Evolutionary conservation across 2,888 invertebrate genomes (phyloP), one percentile per base, ranked within the genome.

Genomic region (Hydrotaea cyrtoneurina): DNA sequence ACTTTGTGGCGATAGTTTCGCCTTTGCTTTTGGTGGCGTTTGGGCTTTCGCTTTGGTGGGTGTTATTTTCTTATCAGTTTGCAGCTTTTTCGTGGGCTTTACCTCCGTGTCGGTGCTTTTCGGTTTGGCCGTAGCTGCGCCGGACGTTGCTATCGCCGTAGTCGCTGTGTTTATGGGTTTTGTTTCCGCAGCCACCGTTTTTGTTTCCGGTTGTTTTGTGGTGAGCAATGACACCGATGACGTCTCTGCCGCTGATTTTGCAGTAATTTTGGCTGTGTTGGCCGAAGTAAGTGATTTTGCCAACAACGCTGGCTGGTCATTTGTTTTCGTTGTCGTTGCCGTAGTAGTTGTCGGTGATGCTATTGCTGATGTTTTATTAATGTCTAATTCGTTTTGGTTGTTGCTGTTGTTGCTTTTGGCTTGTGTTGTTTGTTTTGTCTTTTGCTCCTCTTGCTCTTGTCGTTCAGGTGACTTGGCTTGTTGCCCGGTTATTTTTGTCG

Each of bases 391-490:
- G 66, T 80, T 77, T 80, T 81, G 83, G 73, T 82, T 83, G 66
- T 23, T 76, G 71, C 26, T 77, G 26, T 77, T 64, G 73, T 80
- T 85, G 81, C 66, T 80, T 80, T 83, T 79, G 80, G 86, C 80
- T 87, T 82, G 39, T 75, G 86, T 80, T 86, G 85, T 86, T 69
- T 87, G 79, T 78, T 82, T 85, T 75, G 46, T 64, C 73, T 79
- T 80, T 66, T 88, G 86, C 85, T 86, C 88, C 86, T 84, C 91
- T 88, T 64, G 85, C 86, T 86, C 86, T 83, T 87, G 87, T 86
- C 87, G 87, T 90, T 90, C 92, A 90, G 91, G 90, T 92, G 90
- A 91, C 92, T 91, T 93, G 92, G 89, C 90, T 87, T 74, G 80
- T 83, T 88, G 91, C 92, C 92, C 91, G 89, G 84, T 86, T 89